Conservation (phyloP, 2,888 invertebrate species). For the Andrena bucephala region DNA sequence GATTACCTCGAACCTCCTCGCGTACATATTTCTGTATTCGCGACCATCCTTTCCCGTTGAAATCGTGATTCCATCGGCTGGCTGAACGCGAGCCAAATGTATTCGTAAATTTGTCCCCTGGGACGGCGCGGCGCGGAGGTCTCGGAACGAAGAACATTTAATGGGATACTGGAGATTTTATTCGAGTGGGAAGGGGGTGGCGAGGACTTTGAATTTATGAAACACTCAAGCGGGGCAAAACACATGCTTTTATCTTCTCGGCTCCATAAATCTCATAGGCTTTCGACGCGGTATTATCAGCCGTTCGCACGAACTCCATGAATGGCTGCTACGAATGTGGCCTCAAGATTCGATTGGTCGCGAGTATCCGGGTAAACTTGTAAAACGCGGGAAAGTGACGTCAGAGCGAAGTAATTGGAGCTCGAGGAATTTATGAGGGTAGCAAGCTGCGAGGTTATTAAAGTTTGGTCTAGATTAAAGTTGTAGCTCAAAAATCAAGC, state of each 20-base stretch:
- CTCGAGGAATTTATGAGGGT: slow-evolving; percentile 30
- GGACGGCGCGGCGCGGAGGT: background rate
- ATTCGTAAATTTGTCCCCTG: background rate
- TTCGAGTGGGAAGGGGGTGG: background rate
- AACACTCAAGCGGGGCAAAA: background rate
- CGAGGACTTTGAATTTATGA: background rate
- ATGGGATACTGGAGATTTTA: background rate
- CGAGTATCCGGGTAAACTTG: slow-evolving; percentile 11
- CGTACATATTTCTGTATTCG: background rate
- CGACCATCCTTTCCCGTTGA: background rate
- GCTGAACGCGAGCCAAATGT: background rate
- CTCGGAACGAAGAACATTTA: background rate
- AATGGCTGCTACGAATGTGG: background rate
- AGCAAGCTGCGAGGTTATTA: slow-evolving; percentile 11
- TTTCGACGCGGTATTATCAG: background rate
- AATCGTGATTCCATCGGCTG: background rate
- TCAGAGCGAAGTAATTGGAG: slow-evolving; percentile 1
- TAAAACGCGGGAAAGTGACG: slow-evolving; percentile 10
- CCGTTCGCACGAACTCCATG: background rate
- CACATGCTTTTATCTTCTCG: background rate
- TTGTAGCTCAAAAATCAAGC: slow-evolving; percentile 22
- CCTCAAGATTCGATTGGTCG: slow-evolving; percentile 29
- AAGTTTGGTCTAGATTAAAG: slow-evolving; percentile 15
- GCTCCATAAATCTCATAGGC: background rate
- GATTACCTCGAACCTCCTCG: slow-evolving; percentile 8